Base-by-base conservation (phyloP, 2,888 invertebrate genomes). In the Melipona bicolor region DNA sequence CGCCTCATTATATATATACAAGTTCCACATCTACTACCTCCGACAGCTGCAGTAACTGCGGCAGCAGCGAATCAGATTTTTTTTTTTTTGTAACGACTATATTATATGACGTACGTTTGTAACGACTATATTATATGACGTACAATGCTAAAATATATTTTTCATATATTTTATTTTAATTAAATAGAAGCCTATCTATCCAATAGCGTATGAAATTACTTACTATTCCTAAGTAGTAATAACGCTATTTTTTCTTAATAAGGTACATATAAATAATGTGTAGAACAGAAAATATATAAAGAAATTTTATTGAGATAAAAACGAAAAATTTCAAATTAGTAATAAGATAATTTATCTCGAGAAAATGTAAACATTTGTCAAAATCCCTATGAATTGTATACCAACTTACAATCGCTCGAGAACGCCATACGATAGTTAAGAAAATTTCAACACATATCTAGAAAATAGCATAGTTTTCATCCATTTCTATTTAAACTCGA, bases 361-460 rank as follows among this genome's bases (percentile, higher is more conserved):
- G 43, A 19, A 43, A 50, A 21, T 0, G 19, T 32, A 17, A 81
- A 54, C 2, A 82, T 56, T 82, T 81, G 81, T 75, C 82, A 82
- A 83, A 81, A 76, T 81, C 72, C 24, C 27, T 61, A 32, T 24
- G 19, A 65, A 71, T 43, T 3, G 13, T 13, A 21, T 56, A 11
- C 6, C 69, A 32, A 13, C 24, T 21, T 36, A 13, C 54, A 65
- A 54, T 15, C n/a, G 19, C 67, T 65, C 24, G 21, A 21, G 27
- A 67, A 65, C 74, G 81, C 52, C 74, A 19, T 49, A 24, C 36
- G 59, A 65, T 24, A 56, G 4, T 3, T 24, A 50, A 3, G 13
- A 32, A 64, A 27, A 50, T 56, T 50, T 11, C 52, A 49, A 54
- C 15, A 27, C 4, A 24, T 19, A 4, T 64, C 11, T 52, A 56